phyloP scores from a whole-genome alignment of 2,113 vertebrate species.

The Chinchilla lanigera region DNA sequence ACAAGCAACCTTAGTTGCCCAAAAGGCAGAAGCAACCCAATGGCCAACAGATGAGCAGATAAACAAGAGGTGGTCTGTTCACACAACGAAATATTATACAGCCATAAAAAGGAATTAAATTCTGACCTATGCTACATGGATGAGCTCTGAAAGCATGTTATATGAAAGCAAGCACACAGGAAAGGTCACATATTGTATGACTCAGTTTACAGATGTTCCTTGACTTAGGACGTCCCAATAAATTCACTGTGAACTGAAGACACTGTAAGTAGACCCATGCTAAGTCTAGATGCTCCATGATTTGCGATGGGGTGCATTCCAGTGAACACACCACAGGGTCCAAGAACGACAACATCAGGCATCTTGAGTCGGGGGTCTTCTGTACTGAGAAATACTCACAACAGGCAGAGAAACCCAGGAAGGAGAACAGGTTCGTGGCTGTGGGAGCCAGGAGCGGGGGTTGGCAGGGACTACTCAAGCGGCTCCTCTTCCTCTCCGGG shows the following conservation, averaged over 20 bases:
- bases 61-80: accelerated
- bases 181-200: accelerated
- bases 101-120: neutral
- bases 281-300: too few species aligned
- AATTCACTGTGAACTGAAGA: neutral
- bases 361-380: neutral
- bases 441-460: neutral
- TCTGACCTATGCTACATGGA: neutral
- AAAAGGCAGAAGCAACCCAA: accelerated
- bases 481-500: neutral
- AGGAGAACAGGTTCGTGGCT: accelerated
- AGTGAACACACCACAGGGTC: neutral
- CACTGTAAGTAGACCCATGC: neutral
- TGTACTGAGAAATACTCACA: neutral
- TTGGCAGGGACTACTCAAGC: accelerated
- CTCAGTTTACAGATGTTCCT: too few species aligned
- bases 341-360: neutral
- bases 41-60: accelerated
- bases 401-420: neutral
- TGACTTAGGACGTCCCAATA: neutral
- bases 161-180: neutral
- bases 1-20: accelerated
- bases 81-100: accelerated
- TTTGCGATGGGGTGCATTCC: too few species aligned
- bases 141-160: neutral